Base-by-base conservation (phyloP, 2,113 vertebrate genomes). In the Petrocephalus zakoni region DNA sequence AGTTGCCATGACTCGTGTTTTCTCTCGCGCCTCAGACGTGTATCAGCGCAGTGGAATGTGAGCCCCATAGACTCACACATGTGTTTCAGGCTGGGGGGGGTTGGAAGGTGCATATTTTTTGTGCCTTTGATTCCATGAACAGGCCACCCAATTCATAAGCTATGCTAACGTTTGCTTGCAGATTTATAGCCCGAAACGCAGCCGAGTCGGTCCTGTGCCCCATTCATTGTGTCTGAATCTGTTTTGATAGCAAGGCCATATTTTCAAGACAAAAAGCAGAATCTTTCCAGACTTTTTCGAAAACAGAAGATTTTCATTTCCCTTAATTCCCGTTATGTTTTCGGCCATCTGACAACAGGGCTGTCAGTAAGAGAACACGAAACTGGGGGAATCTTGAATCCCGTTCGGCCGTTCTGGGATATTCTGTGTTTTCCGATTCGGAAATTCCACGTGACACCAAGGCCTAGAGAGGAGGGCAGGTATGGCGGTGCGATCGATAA, bases 401-500 rank as follows among this genome's bases (percentile, higher is more conserved):
- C 6, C 25, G 34, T 29, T 78, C 72, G 5, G n/a, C 17, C 15
- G 2, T 78, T 78, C 72, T 0, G 29, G 72, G 34, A 78, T 42
- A 78, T 78, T 78, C 6, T 0, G 5, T 78, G 72, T 55, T 55
- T 55, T 1, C 7, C 88, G 84, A 83, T 52, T 0, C 17, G 42
- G n/a, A 46, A 93, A 93, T 93, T 42, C 42, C 42, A 42, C n/a
- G n/a, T n/a, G n/a, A 58, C 75, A 64, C 7, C 88, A 88, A 88
- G 91, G 90, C 87, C 34, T 81, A 88, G 86, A 88, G 91, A 68
- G 72, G 91, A 4, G 87, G 90, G 87, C 92, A 90, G 9, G 9
- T 90, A 72, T 86, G 88, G 88, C 64, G 92, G 92, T 93, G 91
- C 94, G 93, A 93, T 92, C 91, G 88, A 88, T 88, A 53, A 46